Percentiles rank a stretch among this genome's conserved stretches.
Conservation (phyloP, 2,113 vertebrate species). For the Castor canadensis region DNA sequence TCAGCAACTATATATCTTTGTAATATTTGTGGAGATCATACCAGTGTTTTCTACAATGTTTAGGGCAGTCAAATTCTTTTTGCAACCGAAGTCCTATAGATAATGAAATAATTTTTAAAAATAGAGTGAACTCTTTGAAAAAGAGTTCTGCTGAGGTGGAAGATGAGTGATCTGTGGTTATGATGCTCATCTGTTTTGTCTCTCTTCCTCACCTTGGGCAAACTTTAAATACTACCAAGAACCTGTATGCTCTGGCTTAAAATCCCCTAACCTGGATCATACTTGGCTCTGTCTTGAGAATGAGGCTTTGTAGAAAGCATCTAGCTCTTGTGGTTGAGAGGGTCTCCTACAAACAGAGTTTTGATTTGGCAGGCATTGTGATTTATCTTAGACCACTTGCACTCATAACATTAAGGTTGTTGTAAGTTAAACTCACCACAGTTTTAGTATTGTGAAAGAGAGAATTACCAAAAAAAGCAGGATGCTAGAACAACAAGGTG, state of each 20-base stretch:
- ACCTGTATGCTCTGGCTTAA: not conserved
- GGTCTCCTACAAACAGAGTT: not conserved
- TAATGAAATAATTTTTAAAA: not conserved
- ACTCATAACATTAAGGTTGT: not conserved
- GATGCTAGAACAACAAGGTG: conserved; percentile 50
- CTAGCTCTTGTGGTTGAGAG: not conserved
- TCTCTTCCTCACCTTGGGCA: not conserved
- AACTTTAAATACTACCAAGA: not conserved
- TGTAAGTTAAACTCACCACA: conserved; percentile 13
- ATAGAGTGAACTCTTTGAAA: not conserved
- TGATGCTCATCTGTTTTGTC: not conserved
- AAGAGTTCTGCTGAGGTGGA: not conserved
- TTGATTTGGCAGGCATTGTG: not conserved
- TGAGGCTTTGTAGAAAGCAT: not conserved
- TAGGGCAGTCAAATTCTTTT: not conserved
- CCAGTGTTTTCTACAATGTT: not conserved
- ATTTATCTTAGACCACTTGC: not conserved
- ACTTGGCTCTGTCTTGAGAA: not conserved
- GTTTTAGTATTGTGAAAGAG: conserved; percentile 23
- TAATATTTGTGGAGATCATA: not conserved
- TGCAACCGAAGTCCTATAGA: not conserved
- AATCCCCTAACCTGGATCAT: not conserved
- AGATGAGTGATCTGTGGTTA: not conserved
- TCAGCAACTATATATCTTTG: not conserved
- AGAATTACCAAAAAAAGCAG: not conserved